Conservation (phyloP, 2,888 invertebrate genomes). For the Ariolimax columbianus region DNA sequence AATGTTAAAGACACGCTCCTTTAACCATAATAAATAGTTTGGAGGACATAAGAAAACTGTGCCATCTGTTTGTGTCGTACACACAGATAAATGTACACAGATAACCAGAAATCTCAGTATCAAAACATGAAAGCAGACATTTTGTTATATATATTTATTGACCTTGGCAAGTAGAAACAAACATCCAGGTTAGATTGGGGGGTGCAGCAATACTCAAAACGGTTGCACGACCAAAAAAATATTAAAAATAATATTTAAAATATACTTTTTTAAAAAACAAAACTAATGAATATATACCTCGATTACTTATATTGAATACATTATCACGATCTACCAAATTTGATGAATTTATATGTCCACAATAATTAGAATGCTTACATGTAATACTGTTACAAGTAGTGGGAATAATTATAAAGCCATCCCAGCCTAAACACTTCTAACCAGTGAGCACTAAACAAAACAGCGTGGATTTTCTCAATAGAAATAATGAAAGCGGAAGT, state of each 20-base stretch:
- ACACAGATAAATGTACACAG: no score
- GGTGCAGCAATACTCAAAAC: constrained; percentile 54
- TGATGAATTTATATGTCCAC: constrained; percentile 30
- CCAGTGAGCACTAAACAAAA: constrained; percentile 28
- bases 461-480: constrained; percentile 21
- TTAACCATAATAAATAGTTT: no score
- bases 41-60: no score
- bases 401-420: background rate
- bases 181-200: constrained; percentile 53
- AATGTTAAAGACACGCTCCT: no score
- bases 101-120: no score
- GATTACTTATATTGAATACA: constrained; percentile 48
- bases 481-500: background rate
- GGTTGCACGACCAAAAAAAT: constrained; percentile 46
- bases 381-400: constrained; percentile 43
- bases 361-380: constrained; percentile 43
- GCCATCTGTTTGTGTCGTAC: no score
- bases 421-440: constrained; percentile 36
- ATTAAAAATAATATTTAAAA: constrained; percentile 16
- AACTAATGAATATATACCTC: constrained; percentile 37
- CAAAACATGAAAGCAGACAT: background rate
- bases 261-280: constrained; percentile 20
- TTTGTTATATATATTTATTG: constrained; percentile 52
- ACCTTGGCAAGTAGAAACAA: constrained; percentile 55
- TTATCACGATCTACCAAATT: constrained; percentile 35